phyloP scores from a whole-genome alignment of 2,888 invertebrate species.

The Stenotaenia linearis region DNA sequence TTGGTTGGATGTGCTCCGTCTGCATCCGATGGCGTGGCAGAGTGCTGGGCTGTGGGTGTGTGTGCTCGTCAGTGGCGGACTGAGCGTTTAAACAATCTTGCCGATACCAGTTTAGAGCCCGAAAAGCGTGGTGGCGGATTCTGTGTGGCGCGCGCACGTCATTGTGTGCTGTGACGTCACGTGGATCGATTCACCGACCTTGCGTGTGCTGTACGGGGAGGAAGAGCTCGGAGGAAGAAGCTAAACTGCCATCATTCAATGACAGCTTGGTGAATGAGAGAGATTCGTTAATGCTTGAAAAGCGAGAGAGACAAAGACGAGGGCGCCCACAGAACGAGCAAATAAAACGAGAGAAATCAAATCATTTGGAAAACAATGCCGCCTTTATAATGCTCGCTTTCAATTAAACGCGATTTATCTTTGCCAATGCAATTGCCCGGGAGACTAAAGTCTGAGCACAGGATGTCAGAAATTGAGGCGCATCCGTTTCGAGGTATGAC shows the following conservation, averaged over 20 bases:
- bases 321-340: neutral
- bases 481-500: neutral
- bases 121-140: constrained; percentile 24
- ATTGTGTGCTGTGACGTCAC: constrained; percentile 12
- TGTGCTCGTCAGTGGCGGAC: neutral
- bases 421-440: neutral
- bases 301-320: neutral
- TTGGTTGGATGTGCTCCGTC: neutral
- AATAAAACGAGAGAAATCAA: neutral
- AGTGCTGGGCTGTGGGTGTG: neutral
- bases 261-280: neutral
- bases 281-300: neutral
- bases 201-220: constrained; percentile 18
- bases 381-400: neutral
- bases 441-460: neutral
- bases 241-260: constrained; percentile 12
- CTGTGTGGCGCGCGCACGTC: constrained; percentile 24
- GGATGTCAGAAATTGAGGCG: constrained; percentile 2
- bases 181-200: constrained; percentile 11
- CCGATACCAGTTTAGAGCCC: constrained; percentile 19
- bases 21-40: constrained; percentile 1
- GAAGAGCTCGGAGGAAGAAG: constrained; percentile 3
- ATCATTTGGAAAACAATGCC: neutral
- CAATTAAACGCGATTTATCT: neutral
- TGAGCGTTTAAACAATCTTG: constrained; percentile 10